Percentiles rank a stretch among this genome's conserved stretches.
Conservation (phyloP, 2,797 vertebrate genomes). For the Zalophus californianus region DNA sequence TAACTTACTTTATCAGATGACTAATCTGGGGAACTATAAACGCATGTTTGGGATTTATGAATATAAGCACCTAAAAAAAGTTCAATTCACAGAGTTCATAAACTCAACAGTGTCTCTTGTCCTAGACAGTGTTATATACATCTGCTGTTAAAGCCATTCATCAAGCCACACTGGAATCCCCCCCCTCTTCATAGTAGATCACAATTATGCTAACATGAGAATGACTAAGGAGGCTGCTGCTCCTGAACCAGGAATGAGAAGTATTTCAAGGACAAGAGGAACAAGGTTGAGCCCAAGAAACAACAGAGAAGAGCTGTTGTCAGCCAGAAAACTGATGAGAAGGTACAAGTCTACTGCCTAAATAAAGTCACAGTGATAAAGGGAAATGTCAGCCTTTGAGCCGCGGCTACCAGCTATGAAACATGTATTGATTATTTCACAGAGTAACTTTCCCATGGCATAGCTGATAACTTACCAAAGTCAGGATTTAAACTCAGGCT, state of each 20-base stretch:
- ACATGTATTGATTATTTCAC: not conserved
- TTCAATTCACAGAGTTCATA: not conserved
- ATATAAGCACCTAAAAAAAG: not conserved
- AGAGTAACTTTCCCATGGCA: not conserved
- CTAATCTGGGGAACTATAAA: not conserved
- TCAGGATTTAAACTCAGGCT: not conserved
- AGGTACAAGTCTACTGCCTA: not conserved
- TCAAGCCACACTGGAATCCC: not conserved
- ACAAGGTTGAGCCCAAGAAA: not conserved
- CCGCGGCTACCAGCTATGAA: not conserved
- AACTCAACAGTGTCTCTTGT: not conserved
- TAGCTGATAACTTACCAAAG: not conserved
- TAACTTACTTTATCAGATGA: slow-evolving; percentile 15
- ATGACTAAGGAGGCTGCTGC: not conserved
- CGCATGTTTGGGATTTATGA: slow-evolving; percentile 5
- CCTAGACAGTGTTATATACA: not conserved
- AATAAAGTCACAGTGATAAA: not conserved
- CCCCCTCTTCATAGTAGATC: not conserved
- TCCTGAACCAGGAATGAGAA: not conserved
- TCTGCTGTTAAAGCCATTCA: not conserved
- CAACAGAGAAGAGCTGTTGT: not conserved
- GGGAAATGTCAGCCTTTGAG: not conserved
- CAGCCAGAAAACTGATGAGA: not conserved
- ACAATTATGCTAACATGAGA: not conserved
- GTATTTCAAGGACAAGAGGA: slow-evolving; percentile 23